Base-by-base conservation (phyloP, 2,888 invertebrate species). In the Synergus laeviventris region DNA sequence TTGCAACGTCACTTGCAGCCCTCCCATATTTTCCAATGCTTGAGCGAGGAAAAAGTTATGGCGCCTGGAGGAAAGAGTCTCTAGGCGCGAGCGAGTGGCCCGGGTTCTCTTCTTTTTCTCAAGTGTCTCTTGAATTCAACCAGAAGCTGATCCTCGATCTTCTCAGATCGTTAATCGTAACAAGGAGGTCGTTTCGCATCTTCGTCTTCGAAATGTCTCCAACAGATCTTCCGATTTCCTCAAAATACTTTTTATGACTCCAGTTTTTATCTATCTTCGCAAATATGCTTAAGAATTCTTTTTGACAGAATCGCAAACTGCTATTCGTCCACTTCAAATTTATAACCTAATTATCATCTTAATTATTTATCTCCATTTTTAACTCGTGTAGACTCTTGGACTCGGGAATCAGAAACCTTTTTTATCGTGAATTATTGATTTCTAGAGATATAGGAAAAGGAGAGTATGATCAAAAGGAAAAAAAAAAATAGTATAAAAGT, bases 1-100 rank as follows among this genome's bases (percentile, higher is more conserved):
- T 82, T 80, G 77, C 81, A 78, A 76, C 84, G 87, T 86, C 87
- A 87, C 80, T 80, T 76, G 82, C 87, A 88, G 86, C 73, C 76
- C 77, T 81, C 78, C 85, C 84, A 85, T 86, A 87, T 87, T 87
- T 86, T 84, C 80, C 66, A 74, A 62, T 77, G 76, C 81, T 84
- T 75, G 78, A 85, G 84, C 82, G 80, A 83, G 80, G 82, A 81
- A 83, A 83, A 84, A 84, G 84, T 85, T 84, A 83, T 74, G 81
- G 82, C 81, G 76, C 73, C 78, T 77, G 81, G 75, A 78, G 77
- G 66, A 64, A 77, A 81, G 54, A 77, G 76, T 74, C 66, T 78
- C 76, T 78, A 73, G 74, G 79, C 78, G 79, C 77, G 66, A 56
- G 76, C 76, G 70, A 79, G 79, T 61, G 36, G 76, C 76, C 78